Evolutionary conservation across 1,140 invertebrate genomes (phyloP).

Genomic region (Zaprionus africanus): DNA sequence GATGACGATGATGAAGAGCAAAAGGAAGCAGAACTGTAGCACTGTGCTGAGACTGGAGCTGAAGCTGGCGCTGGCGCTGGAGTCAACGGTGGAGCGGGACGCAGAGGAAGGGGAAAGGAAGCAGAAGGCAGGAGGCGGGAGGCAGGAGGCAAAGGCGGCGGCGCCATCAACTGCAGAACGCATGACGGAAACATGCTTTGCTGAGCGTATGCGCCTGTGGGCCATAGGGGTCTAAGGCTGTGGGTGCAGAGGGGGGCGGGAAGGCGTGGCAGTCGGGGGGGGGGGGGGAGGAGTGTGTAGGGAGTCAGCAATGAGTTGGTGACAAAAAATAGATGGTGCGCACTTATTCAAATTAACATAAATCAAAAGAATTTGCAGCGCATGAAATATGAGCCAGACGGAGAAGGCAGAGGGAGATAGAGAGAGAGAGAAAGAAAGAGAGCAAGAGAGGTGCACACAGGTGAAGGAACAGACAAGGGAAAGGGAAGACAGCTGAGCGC

Average conservation of each 20-base stretch:
- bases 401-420: neutral
- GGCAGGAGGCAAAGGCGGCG: slow-evolving; percentile 11
- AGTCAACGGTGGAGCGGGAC: neutral
- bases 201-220: slow-evolving; percentile 21
- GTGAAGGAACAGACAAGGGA: neutral
- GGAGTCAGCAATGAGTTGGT: slow-evolving; percentile 41
- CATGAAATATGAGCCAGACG: slow-evolving; percentile 48
- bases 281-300: neutral
- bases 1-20: slow-evolving; percentile 54
- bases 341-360: slow-evolving; percentile 75
- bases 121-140: neutral
- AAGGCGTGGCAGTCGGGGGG: neutral
- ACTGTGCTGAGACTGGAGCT: neutral
- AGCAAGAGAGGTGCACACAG: neutral
- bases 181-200: slow-evolving; percentile 51
- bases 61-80: slow-evolving; percentile 10
- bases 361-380: slow-evolving; percentile 69
- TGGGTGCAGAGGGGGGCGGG: neutral
- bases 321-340: slow-evolving; percentile 66
- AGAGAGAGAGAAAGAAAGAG: neutral
- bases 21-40: slow-evolving; percentile 34
- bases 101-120: neutral
- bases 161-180: slow-evolving; percentile 41
- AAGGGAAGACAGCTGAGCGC: neutral
- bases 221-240: neutral